Evolutionary conservation across 2,113 vertebrate genomes (phyloP), one percentile per base, ranked within the genome.

Genomic region (Hymenochirus boettgeri): DNA sequence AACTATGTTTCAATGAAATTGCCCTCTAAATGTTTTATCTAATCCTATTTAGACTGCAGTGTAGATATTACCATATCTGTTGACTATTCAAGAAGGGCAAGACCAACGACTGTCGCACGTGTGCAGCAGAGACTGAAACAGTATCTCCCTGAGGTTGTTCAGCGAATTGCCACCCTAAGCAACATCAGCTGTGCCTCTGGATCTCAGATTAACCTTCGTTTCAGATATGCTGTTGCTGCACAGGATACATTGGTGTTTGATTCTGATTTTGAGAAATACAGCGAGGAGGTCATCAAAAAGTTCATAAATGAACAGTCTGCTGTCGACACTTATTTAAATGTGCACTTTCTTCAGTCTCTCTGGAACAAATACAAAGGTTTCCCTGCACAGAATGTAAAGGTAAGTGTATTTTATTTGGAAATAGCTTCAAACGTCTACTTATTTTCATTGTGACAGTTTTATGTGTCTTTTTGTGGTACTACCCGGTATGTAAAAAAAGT

Each of bases 11-110:
- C n/a, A n/a, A n/a, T n/a, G n/a, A n/a, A n/a, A n/a, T n/a, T n/a
- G n/a, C n/a, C n/a, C n/a, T n/a, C n/a, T n/a, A n/a, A n/a, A n/a
- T n/a, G n/a, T n/a, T n/a, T n/a, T n/a, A n/a, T n/a, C n/a, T n/a
- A n/a, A n/a, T n/a, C n/a, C n/a, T n/a, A n/a, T n/a, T n/a, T n/a
- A 93, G 92, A n/a, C 39, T 95, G 93, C 47, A 31, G 13, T 27
- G 56, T 92, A 5, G 87, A 91, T 62, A 75, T 96, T 70, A 88
- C 84, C 52, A 29, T 95, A 66, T 91, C 86, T 53, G 81, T 95
- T n/a, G 92, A 94, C 69, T 83, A 86, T 65, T 88, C 92, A 1
- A 66, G 18, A 7, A 70, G 0, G 4, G 1, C 3, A 1, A 55
- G 29, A 1, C 67, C 63, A 12, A 61, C 37, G 19, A 50, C 65